phyloP scores from a whole-genome alignment of 2,113 vertebrate species.

The Hippocampus barbouri region DNA sequence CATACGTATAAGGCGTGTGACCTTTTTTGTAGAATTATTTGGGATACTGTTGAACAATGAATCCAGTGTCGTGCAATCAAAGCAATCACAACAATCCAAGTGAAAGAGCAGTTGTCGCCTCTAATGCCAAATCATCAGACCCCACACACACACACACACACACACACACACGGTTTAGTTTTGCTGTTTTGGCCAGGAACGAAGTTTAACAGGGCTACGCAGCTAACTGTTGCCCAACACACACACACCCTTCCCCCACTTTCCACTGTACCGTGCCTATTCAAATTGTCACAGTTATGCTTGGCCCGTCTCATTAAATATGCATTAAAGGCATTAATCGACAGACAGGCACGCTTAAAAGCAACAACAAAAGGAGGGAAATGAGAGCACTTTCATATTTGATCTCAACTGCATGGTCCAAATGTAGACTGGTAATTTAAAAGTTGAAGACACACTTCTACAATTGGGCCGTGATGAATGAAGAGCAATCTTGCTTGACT shows the following conservation, averaged over 20 bases:
- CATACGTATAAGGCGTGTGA: background rate
- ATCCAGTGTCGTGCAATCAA: too few relatives aligned
- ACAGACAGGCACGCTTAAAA: background rate
- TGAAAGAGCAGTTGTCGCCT: too few relatives aligned
- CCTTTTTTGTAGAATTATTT: background rate
- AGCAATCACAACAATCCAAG: too few relatives aligned
- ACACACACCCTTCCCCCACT: too few relatives aligned
- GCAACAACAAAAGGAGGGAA: background rate
- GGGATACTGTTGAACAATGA: background rate
- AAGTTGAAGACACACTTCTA: background rate
- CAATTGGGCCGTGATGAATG: background rate
- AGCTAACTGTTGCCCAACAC: background rate
- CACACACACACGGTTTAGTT: background rate
- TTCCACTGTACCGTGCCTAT: background rate
- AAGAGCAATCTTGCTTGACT: background rate
- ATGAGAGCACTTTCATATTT: background rate
- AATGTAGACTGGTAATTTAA: constrained; percentile 1
- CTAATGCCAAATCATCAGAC: too few relatives aligned
- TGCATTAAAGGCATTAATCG: background rate
- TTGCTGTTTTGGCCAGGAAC: background rate
- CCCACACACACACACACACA: too few relatives aligned
- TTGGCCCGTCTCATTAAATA: background rate
- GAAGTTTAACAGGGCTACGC: background rate
- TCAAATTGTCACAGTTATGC: background rate
- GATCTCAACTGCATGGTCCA: background rate